Percentiles rank a stretch among this genome's conserved stretches.
phyloP scores from a whole-genome alignment of 2,797 vertebrate genomes.

The Gastrophryne carolinensis region DNA sequence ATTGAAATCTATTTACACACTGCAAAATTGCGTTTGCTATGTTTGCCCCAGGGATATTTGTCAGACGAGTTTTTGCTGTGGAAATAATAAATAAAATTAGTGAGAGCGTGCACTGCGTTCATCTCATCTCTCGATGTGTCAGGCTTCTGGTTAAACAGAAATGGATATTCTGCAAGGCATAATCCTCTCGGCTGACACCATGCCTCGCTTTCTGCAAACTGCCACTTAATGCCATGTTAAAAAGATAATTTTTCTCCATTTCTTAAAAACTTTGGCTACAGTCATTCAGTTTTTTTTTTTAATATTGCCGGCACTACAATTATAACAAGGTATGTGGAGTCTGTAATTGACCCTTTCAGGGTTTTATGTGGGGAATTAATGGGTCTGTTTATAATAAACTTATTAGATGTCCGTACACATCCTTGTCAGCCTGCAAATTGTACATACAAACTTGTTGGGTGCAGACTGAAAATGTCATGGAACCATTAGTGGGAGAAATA shows the following conservation, averaged over 20 bases:
- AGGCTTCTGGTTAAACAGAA: not conserved
- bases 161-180: not conserved
- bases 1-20: not conserved
- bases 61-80: not conserved
- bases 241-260: slow-evolving; percentile 2
- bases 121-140: not conserved
- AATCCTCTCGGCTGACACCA: not conserved
- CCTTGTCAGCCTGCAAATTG: not conserved
- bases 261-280: not conserved
- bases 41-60: not conserved
- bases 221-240: not conserved
- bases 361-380: not conserved
- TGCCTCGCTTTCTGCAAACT: not conserved
- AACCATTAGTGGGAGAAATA: too few relatives aligned
- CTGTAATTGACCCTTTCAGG: not conserved
- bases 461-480: too few relatives aligned
- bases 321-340: not conserved
- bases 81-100: slow-evolving; percentile 19
- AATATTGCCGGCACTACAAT: not conserved
- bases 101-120: not conserved
- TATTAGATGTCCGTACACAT: not conserved
- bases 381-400: not conserved
- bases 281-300: not conserved
- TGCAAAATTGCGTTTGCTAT: not conserved
- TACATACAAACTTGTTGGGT: too few relatives aligned